Base-by-base conservation (phyloP, 2,888 invertebrate genomes). In the Lasius fuliginosus region DNA sequence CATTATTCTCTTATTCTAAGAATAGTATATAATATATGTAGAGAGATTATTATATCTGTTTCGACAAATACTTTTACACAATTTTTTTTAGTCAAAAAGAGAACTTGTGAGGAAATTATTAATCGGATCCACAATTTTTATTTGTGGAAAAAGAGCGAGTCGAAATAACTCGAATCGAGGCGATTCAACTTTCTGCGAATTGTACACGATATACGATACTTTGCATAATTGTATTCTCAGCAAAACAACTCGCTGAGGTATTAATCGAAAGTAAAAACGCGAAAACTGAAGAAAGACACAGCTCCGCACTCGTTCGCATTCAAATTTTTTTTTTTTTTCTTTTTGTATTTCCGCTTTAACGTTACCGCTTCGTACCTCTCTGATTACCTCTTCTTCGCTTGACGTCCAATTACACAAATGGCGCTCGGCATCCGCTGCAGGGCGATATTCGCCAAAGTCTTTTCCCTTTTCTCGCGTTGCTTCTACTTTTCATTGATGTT, bases 71-170 rank as follows among this genome's bases (percentile, higher is more conserved):
- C 56, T 23, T 56, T 56, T 23, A 23, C 23, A 23, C 11, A 12
- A 58, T 58, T 36, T 58, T 23, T 11, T 58, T 58, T 53, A 53
- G 1, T 53, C 53, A 6, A 12, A 58, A 58, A 58, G 23, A 23
- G 23, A 23, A 23, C 3, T 56, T 79, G 75, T 27, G 77, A 77
- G 86, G 82, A 82, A 84, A 87, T 87, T 84, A 8, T 60, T 27
- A 33, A 60, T 60, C 30, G 6, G 33, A 33, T 33, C 33, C 23
- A 23, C 9, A 23, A n/a, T 23, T 56, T 9, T 56, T 5, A n/a
- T 56, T 56, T 8, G 4, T 33, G 9, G n/a, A 1, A 11, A 56
- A 56, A 56, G 3, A 56, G 4, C 23, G 9, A 23, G 4, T 11
- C 11, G 9, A 56, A 15, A 6, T 8, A 53, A n/a, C 53, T 53